phyloP scores from a whole-genome alignment of 2,888 invertebrate species.

The Caenorhabditis sulstoni region DNA sequence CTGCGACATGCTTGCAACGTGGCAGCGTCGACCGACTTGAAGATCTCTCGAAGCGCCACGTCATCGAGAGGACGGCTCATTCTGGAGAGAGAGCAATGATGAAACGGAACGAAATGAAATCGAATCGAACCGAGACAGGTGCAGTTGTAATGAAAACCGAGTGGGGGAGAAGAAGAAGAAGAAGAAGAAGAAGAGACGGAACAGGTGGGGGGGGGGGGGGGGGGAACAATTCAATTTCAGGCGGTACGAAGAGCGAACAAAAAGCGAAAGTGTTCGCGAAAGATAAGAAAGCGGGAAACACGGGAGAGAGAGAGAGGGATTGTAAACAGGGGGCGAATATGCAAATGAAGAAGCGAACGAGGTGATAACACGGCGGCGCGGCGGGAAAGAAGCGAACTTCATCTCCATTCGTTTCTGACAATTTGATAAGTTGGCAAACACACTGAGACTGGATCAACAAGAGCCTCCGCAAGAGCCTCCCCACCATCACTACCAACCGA shows the following conservation, averaged over 20 bases:
- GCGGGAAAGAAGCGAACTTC: background rate
- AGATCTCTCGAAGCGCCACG: slow-evolving; percentile 41
- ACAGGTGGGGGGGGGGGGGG: slow-evolving; percentile 14
- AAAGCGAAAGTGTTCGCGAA: slow-evolving; percentile 1
- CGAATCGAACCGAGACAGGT: background rate
- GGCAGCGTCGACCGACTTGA: slow-evolving; percentile 29
- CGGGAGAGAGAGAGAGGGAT: too few relatives aligned
- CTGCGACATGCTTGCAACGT: slow-evolving; percentile 43
- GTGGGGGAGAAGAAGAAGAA: background rate
- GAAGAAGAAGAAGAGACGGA: slow-evolving; percentile 16
- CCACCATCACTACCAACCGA: slow-evolving; percentile 8
- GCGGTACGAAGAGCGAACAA: slow-evolving; percentile 9
- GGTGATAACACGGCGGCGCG: slow-evolving; percentile 32
- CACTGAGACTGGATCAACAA: slow-evolving; percentile 27
- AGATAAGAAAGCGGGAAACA: slow-evolving; percentile 36
- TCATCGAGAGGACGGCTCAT: slow-evolving; percentile 27
- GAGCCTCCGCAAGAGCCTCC: slow-evolving; percentile 34
- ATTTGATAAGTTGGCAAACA: slow-evolving; percentile 62
- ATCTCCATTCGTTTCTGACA: slow-evolving; percentile 46
- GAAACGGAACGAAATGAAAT: background rate
- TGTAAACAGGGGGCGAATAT: slow-evolving; percentile 20
- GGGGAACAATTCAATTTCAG: slow-evolving; percentile 4
- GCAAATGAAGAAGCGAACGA: slow-evolving; percentile 30
- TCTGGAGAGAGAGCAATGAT: background rate
- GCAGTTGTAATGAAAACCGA: background rate